phyloP scores from a whole-genome alignment of 2,113 vertebrate species.

The Miniopterus natalensis region DNA sequence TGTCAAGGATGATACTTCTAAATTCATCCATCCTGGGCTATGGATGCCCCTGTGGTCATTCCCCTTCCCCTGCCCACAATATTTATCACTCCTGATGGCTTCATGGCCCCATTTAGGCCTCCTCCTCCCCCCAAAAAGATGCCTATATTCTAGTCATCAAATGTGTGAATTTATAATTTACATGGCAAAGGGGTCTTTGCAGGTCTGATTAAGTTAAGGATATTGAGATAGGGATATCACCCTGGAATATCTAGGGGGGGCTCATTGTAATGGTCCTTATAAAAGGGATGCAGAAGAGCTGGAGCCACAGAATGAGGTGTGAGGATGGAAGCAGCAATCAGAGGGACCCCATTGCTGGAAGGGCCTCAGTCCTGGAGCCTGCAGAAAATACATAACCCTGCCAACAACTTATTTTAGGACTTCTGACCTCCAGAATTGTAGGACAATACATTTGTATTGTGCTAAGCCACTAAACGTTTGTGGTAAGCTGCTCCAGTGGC shows the following conservation, averaged over 20 bases:
- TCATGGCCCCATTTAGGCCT: not conserved
- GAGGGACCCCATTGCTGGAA: not conserved
- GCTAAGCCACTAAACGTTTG: not conserved
- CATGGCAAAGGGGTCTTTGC: not conserved
- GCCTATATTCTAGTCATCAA: not conserved
- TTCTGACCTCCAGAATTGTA: not conserved
- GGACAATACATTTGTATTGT: not conserved
- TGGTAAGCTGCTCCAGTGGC: not conserved
- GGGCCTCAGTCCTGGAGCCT: not conserved
- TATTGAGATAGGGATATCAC: not conserved
- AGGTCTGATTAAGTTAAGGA: not conserved
- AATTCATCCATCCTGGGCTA: not conserved
- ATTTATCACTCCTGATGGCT: not conserved
- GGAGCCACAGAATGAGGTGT: not conserved
- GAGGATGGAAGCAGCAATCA: not conserved
- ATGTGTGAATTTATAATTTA: not conserved
- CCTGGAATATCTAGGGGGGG: not conserved
- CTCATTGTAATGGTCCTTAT: not conserved
- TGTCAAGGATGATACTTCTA: not conserved
- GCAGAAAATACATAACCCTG: not conserved
- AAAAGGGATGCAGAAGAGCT: not conserved
- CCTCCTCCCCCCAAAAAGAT: accelerated
- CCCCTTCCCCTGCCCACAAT: no score
- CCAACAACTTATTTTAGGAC: not conserved
- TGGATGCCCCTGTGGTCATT: not conserved